These are phyloP conservation scores for Chaetodon auriga DNA, from an alignment of 2,113 vertebrate genomes.

Conservation along the genomic window DNA sequence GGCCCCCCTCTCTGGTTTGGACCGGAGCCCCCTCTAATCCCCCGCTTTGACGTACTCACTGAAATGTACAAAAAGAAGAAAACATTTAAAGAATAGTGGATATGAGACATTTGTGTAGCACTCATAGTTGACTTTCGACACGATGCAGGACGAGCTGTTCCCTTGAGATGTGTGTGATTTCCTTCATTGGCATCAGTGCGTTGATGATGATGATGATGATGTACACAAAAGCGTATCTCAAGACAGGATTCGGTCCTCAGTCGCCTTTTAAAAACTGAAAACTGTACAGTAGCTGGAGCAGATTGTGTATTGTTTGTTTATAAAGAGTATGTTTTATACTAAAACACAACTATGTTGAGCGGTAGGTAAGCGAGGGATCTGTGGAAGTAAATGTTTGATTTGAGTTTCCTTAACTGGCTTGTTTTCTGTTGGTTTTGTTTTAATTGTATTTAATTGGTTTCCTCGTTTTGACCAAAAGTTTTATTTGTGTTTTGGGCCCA, in stretches of 20 bases:
- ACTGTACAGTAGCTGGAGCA: slow-evolving; percentile 90
- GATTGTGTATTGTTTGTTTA: slow-evolving; percentile 90
- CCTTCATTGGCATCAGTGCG: slow-evolving; percentile 35
- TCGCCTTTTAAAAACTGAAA: slow-evolving; percentile 79
- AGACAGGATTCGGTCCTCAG: slow-evolving; percentile 55
- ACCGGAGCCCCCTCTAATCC: slow-evolving; percentile 61
- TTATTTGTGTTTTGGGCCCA: slow-evolving; percentile 58
- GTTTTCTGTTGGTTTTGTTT: slow-evolving; percentile 67
- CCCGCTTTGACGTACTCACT: slow-evolving; percentile 62
- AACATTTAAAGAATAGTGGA: slow-evolving; percentile 64
- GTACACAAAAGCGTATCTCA: slow-evolving; percentile 46
- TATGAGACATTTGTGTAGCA: slow-evolving; percentile 80
- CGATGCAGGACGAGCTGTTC: slow-evolving; percentile 69
- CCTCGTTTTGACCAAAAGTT: slow-evolving; percentile 71
- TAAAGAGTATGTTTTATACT: slow-evolving; percentile 91
- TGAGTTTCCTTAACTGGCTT: slow-evolving; percentile 74
- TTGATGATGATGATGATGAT: slow-evolving; percentile 33
- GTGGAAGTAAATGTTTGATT: slow-evolving; percentile 83
- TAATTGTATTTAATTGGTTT: slow-evolving; percentile 76
- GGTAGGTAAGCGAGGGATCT: slow-evolving; percentile 84
- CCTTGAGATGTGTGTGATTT: slow-evolving; percentile 46
- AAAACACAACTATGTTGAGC: slow-evolving; percentile 84
- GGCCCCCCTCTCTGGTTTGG: slow-evolving; percentile 48
- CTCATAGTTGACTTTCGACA: slow-evolving; percentile 83
- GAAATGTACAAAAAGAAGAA: slow-evolving; percentile 86